These are phyloP conservation scores for Pammene fasciana DNA, from an alignment of 2,888 invertebrate genomes.

Conservation along the genomic window DNA sequence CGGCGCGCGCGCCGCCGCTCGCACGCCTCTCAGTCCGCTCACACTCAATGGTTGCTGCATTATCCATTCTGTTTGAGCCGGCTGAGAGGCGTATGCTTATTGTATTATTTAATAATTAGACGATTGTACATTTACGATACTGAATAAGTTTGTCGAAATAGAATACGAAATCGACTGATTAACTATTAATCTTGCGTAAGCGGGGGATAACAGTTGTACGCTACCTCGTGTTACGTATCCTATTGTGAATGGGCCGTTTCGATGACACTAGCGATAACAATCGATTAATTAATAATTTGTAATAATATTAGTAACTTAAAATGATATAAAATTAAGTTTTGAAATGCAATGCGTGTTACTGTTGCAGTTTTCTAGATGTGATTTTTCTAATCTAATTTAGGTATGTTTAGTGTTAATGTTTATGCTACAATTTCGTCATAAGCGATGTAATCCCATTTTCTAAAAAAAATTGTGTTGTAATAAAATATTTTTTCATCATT, in stretches of 20 bases:
- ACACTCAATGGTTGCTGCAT: constrained; percentile 28
- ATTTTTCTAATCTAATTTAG: constrained; percentile 60
- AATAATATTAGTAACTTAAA: constrained; percentile 50
- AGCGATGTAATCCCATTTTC: constrained; percentile 65
- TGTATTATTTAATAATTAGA: constrained; percentile 33
- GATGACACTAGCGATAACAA: constrained; percentile 46
- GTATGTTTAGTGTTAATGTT: constrained; percentile 53
- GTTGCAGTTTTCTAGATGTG: constrained; percentile 52
- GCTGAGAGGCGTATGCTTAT: constrained; percentile 21
- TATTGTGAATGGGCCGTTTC: constrained; percentile 42
- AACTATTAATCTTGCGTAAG: constrained; percentile 45
- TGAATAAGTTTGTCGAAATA: constrained; percentile 50
- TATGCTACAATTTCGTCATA: constrained; percentile 56
- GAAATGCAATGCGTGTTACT: constrained; percentile 52
- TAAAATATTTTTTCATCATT: constrained; percentile 64
- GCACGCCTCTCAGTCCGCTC: constrained; percentile 24
- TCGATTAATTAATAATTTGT: constrained; percentile 47
- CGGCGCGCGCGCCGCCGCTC: too few relatives aligned
- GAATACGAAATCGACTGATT: constrained; percentile 58
- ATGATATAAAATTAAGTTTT: constrained; percentile 58
- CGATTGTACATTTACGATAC: constrained; percentile 43
- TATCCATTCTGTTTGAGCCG: constrained; percentile 22
- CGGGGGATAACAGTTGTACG: constrained; percentile 38
- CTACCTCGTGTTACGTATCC: constrained; percentile 40
- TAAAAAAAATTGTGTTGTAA: constrained; percentile 61